Percentiles rank a stretch among this genome's conserved stretches.
Conservation (phyloP, 2,797 vertebrate genomes). For the Poeciliopsis presidionis region DNA sequence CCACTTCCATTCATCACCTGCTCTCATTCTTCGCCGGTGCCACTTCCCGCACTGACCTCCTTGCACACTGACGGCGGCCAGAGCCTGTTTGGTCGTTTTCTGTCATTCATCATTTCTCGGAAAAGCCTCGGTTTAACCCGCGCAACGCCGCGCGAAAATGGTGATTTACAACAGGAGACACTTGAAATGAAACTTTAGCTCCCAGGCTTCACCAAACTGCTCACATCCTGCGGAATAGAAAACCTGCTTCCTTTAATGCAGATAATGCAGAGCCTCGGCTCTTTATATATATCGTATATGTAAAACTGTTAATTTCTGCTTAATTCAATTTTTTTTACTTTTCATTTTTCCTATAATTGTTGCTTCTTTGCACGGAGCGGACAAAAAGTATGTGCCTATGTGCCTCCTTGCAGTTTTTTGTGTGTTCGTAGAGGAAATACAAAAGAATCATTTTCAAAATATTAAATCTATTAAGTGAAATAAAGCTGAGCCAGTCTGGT, state of each 20-base stretch:
- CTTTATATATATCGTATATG: not conserved
- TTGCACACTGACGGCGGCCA: conserved; percentile 36
- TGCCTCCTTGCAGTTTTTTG: not conserved
- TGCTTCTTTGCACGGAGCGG: not conserved
- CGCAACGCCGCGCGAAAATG: conserved; percentile 22
- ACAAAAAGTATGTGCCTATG: not conserved
- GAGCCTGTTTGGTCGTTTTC: conserved; percentile 26
- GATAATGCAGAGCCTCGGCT: conserved; percentile 36
- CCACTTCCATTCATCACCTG: conserved; percentile 51
- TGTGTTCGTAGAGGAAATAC: not conserved
- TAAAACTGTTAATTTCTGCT: not conserved
- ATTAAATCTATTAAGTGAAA: not conserved
- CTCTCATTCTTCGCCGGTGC: conserved; percentile 20
- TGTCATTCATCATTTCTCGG: conserved; percentile 33
- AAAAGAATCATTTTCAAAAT: not conserved
- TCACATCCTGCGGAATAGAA: conserved; percentile 56
- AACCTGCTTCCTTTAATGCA: conserved; percentile 71
- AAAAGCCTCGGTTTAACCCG: conserved; percentile 40
- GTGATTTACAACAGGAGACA: conserved; percentile 77
- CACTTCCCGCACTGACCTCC: conserved; percentile 20
- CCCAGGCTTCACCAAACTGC: conserved; percentile 44
- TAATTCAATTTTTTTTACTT: not conserved
- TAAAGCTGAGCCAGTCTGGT: not conserved
- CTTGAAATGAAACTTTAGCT: conserved; percentile 67
- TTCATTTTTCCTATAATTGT: not conserved